Evolutionary conservation across 2,888 invertebrate genomes (phyloP).

Genomic region (Palloptera scutellata): DNA sequence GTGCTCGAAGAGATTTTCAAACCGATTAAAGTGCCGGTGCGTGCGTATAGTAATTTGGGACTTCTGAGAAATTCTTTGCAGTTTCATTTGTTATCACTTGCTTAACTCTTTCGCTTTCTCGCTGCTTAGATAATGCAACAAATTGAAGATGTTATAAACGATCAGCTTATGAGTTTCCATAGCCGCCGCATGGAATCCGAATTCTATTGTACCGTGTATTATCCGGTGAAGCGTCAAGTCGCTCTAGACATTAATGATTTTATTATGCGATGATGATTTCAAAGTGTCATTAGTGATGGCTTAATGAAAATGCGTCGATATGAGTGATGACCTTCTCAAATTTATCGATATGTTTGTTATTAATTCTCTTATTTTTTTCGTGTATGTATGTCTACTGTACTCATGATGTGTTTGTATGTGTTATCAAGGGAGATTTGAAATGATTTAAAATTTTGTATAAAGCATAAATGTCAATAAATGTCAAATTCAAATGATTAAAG

Average conservation of each 20-base stretch:
- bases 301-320: background rate
- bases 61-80: no score
- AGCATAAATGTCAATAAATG: no score
- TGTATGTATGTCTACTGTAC: no score
- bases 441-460: no score
- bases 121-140: constrained; percentile 44
- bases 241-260: constrained; percentile 13
- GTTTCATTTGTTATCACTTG: background rate
- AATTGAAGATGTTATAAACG: constrained; percentile 53
- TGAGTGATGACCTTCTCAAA: background rate
- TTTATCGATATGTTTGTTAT: background rate
- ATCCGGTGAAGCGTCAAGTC: constrained; percentile 51
- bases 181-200: constrained; percentile 53
- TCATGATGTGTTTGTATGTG: background rate
- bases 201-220: constrained; percentile 57
- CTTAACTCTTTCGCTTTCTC: background rate
- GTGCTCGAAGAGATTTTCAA: constrained; percentile 48
- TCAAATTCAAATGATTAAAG: no score
- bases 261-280: background rate
- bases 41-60: constrained; percentile 34
- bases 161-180: constrained; percentile 52
- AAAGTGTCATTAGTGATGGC: background rate
- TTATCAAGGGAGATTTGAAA: background rate
- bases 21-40: constrained; percentile 48
- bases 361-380: background rate